Conservation (phyloP, 2,888 invertebrate species). For the Acanthococcus lagerstroemiae region DNA sequence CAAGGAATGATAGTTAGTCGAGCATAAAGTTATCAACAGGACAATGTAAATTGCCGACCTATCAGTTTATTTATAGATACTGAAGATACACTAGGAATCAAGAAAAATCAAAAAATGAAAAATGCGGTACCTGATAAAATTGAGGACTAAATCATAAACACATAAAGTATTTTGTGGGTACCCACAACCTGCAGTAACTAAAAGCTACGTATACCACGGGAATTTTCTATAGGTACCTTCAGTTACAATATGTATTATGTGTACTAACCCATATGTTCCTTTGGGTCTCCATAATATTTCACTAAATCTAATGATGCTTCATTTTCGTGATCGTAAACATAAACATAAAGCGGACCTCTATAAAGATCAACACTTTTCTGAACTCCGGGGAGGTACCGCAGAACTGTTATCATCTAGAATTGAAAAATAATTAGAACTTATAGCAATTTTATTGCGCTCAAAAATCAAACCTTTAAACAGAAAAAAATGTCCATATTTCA, state of each 20-base stretch:
- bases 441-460: neutral
- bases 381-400: neutral
- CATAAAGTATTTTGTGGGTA: neutral
- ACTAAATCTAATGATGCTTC: slow-evolving; percentile 17
- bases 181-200: no score
- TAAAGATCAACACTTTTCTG: neutral
- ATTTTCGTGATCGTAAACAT: slow-evolving; percentile 29
- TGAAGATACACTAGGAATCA: no score
- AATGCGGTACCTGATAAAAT: no score
- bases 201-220: no score
- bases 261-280: neutral
- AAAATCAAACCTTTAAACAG: neutral
- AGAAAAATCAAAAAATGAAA: neutral
- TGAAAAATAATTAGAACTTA: neutral
- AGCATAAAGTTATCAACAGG: no score
- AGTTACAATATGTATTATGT: no score
- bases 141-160: neutral
- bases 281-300: neutral
- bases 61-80: no score
- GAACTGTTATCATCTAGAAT: slow-evolving; percentile 20
- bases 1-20: no score
- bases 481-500: neutral
- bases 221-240: no score
- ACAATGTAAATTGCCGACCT: no score
- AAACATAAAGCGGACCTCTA: slow-evolving; percentile 21